Base-by-base conservation (phyloP, 2,797 vertebrate genomes). In the Spea hammondii region DNA sequence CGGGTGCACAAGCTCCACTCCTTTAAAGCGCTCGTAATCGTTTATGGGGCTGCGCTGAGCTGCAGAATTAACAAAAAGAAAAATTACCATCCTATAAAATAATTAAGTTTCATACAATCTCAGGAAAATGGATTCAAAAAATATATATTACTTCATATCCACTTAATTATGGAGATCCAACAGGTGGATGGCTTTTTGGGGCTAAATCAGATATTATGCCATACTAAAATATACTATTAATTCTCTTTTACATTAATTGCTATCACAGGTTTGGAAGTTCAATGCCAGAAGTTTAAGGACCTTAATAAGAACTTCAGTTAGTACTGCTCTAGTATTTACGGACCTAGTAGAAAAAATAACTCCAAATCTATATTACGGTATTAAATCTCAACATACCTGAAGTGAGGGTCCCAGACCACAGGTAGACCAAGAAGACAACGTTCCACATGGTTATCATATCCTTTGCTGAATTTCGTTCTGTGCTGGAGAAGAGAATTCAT, bases 1-100 rank as follows among this genome's bases (percentile, higher is more conserved):
- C 90, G 90, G 89, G 0, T 91, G 89, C 10, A 90, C 90, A 79
- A 98, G 90, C 84, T 97, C 92, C 1, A 92, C 88, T 70, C 95
- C 95, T 82, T 93, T 94, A 0, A 95, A 94, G 72, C 94, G 93
- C 89, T 98, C 95, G 91, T 95, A 99, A 85, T 96, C 95, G 84
- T 99, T 99, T 70, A 98, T 85, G 0, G 93, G 88, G 45, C 95
- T 97, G 77, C 94, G 93, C 78, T 90, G 88, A 47, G 89, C 96
- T 98, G 82, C 4, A 32, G 32, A 32, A 32, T 32, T 32, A 32
- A 17, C 17, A 17, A 17, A 17, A 17, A 17, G 17, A 17, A 17
- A 1, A 17, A 17, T 17, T 17, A 17, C 1, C 17, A 17, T 17
- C 1, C 17, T 17, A 17, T 17, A 17, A 11, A 1, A 11, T 59